Conservation (phyloP, 2,888 invertebrate genomes). For the Hirtodrosophila trivittata region DNA sequence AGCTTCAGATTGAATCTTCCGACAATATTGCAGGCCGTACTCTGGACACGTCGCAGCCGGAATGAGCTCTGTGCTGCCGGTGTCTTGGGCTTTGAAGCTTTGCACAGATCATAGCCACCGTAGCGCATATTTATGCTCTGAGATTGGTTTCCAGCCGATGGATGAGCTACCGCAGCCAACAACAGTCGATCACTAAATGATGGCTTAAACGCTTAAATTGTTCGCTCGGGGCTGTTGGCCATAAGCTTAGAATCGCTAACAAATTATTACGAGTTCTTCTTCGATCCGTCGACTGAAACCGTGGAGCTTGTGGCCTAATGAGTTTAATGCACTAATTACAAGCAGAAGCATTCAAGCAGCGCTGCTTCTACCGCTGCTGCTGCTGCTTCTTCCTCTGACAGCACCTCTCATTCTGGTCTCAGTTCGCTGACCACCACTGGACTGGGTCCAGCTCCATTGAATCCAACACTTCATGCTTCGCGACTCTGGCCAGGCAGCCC, state of each 20-base stretch:
- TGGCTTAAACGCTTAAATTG: conserved; percentile 9
- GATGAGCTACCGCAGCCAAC: conserved; percentile 35
- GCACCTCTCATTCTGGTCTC: conserved; percentile 43
- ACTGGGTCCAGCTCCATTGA: conserved; percentile 41
- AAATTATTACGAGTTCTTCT: conserved; percentile 36
- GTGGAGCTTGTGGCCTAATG: conserved; percentile 38
- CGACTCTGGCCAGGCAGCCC: conserved; percentile 21
- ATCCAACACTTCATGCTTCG: conserved; percentile 49
- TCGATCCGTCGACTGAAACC: conserved; percentile 23
- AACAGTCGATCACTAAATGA: conserved; percentile 56
- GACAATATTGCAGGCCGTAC: conserved; percentile 81
- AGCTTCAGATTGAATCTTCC: conserved; percentile 81
- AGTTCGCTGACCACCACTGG: conserved; percentile 72
- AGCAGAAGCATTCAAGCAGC: conserved; percentile 72
- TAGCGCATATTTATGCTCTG: conserved; percentile 79
- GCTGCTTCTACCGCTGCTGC: conserved; percentile 18
- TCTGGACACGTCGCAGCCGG: conserved; percentile 80
- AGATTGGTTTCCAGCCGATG: neutral
- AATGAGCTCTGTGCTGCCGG: conserved; percentile 69
- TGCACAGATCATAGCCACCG: conserved; percentile 83
- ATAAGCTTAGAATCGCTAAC: conserved; percentile 40
- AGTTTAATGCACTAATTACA: conserved; percentile 81
- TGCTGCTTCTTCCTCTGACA: conserved; percentile 22
- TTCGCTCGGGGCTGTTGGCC: conserved; percentile 33
- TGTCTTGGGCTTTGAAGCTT: conserved; percentile 79